Conservation (phyloP, 2,797 vertebrate genomes). For the Acanthurus tractus region DNA sequence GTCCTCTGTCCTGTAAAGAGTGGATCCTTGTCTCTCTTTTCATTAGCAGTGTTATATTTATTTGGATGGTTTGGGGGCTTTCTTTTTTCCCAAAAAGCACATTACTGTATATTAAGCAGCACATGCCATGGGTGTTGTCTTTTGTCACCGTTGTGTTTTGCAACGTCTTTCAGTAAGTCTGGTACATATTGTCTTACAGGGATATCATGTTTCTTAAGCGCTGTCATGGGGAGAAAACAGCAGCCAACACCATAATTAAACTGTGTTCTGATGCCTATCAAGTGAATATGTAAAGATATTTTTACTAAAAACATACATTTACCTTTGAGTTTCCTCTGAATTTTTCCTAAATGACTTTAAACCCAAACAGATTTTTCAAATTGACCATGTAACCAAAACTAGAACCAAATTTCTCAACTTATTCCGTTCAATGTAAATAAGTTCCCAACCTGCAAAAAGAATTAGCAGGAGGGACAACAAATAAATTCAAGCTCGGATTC, state of each 20-base stretch:
- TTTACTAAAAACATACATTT: constrained; percentile 6
- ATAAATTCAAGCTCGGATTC: background rate
- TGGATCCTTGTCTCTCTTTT: constrained; percentile 21
- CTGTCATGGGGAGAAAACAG: background rate
- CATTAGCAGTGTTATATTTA: constrained; percentile 19
- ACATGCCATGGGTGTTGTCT: background rate
- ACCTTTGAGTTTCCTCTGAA: background rate
- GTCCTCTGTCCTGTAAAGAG: constrained; percentile 3
- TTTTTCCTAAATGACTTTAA: constrained; percentile 1
- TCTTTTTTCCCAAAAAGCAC: constrained; percentile 7
- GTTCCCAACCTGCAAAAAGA: background rate
- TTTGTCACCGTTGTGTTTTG: constrained; percentile 8
- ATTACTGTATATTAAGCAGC: constrained; percentile 6
- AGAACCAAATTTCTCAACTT: constrained; percentile 1
- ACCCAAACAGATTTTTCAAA: constrained; percentile 11
- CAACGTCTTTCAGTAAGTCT: background rate
- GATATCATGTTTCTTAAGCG: background rate
- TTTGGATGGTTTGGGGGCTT: constrained; percentile 11
- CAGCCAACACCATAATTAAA: background rate
- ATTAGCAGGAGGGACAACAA: background rate
- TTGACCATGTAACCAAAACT: background rate
- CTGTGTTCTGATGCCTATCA: background rate
- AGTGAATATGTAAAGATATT: background rate
- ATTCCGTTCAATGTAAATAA: constrained; percentile 6
- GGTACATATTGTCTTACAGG: background rate